A percentile compares a stretch with the other conserved stretches of the same genome.
These are phyloP conservation scores for Chaenodraco wilsoni DNA, from an alignment of 2,797 vertebrate genomes.

Conservation along the genomic window DNA sequence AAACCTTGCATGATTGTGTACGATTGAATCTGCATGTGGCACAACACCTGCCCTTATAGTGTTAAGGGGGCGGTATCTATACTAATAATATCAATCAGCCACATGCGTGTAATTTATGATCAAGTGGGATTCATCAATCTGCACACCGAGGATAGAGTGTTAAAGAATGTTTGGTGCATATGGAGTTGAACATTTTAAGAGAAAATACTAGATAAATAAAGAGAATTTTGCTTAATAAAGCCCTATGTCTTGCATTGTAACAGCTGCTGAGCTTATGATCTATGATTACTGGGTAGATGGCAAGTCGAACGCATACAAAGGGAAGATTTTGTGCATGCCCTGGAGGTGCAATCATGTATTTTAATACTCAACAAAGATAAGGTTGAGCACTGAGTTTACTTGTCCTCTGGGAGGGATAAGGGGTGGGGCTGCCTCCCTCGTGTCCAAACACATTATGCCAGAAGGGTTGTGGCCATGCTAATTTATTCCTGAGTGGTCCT, in stretches of 20 bases:
- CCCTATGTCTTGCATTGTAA: slow-evolving; percentile 48
- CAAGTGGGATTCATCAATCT: no score
- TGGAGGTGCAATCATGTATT: slow-evolving; percentile 78
- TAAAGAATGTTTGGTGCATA: no score
- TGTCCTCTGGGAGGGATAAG: slow-evolving; percentile 70
- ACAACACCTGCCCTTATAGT: no score
- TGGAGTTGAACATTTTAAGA: no score
- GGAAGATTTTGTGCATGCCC: slow-evolving; percentile 67
- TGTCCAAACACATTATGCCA: slow-evolving; percentile 80
- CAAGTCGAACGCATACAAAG: slow-evolving; percentile 70
- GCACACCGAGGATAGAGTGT: no score
- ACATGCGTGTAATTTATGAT: no score
- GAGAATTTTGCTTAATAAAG: no score
- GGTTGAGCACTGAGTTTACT: slow-evolving; percentile 67
- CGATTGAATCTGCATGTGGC: no score
- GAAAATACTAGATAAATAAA: no score
- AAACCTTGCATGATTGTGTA: no score
- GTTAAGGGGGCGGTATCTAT: no score
- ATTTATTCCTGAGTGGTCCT: slow-evolving; percentile 82
- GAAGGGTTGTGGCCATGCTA: slow-evolving; percentile 77
- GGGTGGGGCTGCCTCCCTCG: slow-evolving; percentile 70
- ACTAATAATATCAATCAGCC: no score
- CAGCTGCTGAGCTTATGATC: slow-evolving; percentile 60
- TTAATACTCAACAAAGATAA: slow-evolving; percentile 81
- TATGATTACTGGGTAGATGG: slow-evolving; percentile 53